Evolutionary conservation across 2,113 vertebrate species (phyloP).

Genomic region (Brachirus orientalis): DNA sequence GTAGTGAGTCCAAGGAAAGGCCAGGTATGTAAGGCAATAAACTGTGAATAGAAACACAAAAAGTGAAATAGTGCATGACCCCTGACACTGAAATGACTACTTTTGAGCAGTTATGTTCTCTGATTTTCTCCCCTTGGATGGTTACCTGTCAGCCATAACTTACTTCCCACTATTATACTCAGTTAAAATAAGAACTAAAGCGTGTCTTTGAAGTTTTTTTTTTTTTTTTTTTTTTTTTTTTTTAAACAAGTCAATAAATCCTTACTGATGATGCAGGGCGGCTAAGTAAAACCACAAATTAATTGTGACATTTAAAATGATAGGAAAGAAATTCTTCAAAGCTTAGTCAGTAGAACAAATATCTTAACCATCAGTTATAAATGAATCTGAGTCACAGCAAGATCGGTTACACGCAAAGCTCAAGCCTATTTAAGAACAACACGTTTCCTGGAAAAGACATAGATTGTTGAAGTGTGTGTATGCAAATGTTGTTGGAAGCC

Average conservation of each 20-base stretch:
- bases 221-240: neutral
- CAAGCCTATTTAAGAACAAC: slow-evolving; percentile 11
- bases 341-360: slow-evolving; percentile 31
- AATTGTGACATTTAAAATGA: slow-evolving; percentile 62
- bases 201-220: slow-evolving; percentile 62
- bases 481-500: slow-evolving; percentile 49
- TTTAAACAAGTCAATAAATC: slow-evolving; percentile 44
- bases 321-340: slow-evolving; percentile 40
- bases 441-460: slow-evolving; percentile 35
- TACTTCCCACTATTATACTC: slow-evolving; percentile 46
- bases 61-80: slow-evolving; percentile 71
- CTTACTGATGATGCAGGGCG: slow-evolving; percentile 27
- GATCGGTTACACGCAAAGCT: slow-evolving; percentile 7
- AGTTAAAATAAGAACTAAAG: slow-evolving; percentile 37
- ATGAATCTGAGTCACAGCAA: slow-evolving; percentile 23
- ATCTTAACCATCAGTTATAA: slow-evolving; percentile 9
- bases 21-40: slow-evolving; percentile 74
- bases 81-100: slow-evolving; percentile 59
- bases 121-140: slow-evolving; percentile 60
- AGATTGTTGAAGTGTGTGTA: slow-evolving; percentile 26
- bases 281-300: slow-evolving; percentile 41
- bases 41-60: slow-evolving; percentile 72
- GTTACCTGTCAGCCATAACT: slow-evolving; percentile 63
- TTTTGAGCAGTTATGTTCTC: slow-evolving; percentile 56
- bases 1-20: slow-evolving; percentile 65